These are phyloP conservation scores for Petrocephalus microphthalmus DNA, from an alignment of 2,113 vertebrate genomes.

Conservation along the genomic window DNA sequence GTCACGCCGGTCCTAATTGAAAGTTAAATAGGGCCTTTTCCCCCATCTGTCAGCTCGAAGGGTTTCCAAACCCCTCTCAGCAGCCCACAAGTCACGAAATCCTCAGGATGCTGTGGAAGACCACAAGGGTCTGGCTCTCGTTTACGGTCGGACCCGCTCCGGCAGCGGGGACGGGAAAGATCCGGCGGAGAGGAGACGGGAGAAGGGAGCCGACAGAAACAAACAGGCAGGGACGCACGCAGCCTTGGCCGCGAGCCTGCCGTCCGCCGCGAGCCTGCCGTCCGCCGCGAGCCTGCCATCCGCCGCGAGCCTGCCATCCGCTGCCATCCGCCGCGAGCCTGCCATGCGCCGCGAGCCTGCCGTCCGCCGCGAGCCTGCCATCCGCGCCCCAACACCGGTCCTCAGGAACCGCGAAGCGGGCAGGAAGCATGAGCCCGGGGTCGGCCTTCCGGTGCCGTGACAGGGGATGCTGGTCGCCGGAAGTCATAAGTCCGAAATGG, in stretches of 20 bases:
- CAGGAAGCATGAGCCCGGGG: conserved; percentile 11
- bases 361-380: conserved; percentile 32
- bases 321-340: too few species aligned
- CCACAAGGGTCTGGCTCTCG: conserved; percentile 46
- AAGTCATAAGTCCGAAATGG: conserved; percentile 13
- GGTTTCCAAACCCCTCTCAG: conserved; percentile 35
- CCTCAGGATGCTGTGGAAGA: conserved; percentile 51
- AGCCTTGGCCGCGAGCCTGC: conserved; percentile 36
- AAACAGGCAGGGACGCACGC: conserved; percentile 42
- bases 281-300: conserved; percentile 33
- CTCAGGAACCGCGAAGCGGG: conserved; percentile 34
- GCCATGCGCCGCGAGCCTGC: too few species aligned
- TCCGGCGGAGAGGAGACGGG: conserved; percentile 28
- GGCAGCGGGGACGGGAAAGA: conserved; percentile 36
- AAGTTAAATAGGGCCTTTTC: conserved; percentile 41
- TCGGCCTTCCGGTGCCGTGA: conserved; percentile 15
- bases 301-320: too few species aligned
- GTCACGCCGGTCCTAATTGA: conserved; percentile 33
- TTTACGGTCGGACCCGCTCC: conserved; percentile 38
- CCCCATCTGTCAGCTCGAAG: conserved; percentile 46
- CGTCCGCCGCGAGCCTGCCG: too few species aligned
- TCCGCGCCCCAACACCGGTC: conserved; percentile 30
- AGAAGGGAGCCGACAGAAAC: not conserved
- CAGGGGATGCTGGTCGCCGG: conserved; percentile 12
- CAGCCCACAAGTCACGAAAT: conserved; percentile 46